Evolutionary conservation across 2,113 vertebrate species (phyloP), one percentile per base, ranked within the genome.

Genomic region (Geothlypis trichas): DNA sequence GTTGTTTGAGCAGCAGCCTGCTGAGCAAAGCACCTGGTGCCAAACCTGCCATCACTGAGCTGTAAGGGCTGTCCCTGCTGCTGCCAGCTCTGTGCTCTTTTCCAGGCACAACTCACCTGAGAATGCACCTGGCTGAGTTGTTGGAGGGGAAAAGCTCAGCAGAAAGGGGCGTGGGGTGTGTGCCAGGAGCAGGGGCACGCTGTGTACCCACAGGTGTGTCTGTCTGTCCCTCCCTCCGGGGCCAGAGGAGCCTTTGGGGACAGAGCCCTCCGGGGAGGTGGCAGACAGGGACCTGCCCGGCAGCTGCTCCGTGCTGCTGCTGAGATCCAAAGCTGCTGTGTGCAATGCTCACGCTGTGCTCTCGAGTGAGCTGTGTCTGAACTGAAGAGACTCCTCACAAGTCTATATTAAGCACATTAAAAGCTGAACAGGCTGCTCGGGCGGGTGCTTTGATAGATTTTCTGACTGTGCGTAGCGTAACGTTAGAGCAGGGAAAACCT

Each of bases 391-490:
- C 67, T 89, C 71, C 87, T 89, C 21, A 69, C 71, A 93, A 96
- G 89, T 83, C 78, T 73, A 12, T 77, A 75, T 95, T 89, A 93
- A 89, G 94, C 58, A 72, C 71, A 39, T 49, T 57, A 95, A 88
- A 88, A 93, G 84, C 77, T 44, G 28, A n/a, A 95, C 11, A 6
- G 66, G 73, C 71, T 80, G 84, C 73, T 91, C n/a, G 15, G 59
- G 61, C 14, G 2, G 46, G 28, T 37, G 11, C 92, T 93, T 83
- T 68, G 84, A 72, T 65, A 41, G 78, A 68, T 82, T 94, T 82
- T 57, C 84, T 79, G 77, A 68, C 37, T 5, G 6, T 37, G 73
- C 0, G 0, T 24, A 42, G 68, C 27, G 4, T 63, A 54, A 62
- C 6, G 11, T 33, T 49, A 10, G 21, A 55, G 81, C 62, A 55